Conservation (phyloP, 2,113 vertebrate species). For the Strigops habroptila region DNA sequence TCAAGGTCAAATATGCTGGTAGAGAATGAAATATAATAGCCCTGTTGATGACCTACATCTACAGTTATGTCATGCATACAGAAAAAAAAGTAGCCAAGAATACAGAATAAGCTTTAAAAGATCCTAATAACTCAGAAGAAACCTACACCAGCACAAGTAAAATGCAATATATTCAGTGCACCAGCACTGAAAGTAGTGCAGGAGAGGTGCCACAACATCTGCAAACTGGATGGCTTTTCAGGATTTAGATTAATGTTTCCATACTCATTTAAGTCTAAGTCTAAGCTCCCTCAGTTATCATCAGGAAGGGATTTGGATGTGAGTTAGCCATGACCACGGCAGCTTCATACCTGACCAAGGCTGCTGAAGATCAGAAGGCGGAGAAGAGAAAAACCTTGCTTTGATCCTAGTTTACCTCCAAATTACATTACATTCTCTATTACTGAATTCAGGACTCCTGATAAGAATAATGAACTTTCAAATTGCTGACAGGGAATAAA, state of each 20-base stretch:
- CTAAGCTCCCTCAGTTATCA: background rate
- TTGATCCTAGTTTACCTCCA: background rate
- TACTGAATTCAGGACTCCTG: background rate
- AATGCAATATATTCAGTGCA: background rate
- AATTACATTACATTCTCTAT: background rate
- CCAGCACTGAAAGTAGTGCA: background rate
- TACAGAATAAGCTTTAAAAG: background rate
- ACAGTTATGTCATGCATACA: background rate
- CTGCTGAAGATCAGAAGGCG: constrained; percentile 2
- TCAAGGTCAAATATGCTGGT: background rate
- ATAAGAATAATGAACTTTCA: background rate
- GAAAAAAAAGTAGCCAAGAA: background rate
- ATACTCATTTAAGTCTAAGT: background rate
- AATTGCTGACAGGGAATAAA: background rate
- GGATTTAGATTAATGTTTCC: background rate
- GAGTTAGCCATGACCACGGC: background rate
- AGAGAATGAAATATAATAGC: background rate
- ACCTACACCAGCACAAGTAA: accelerated
- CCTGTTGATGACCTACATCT: background rate
- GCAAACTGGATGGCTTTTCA: background rate
- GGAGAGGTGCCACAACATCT: background rate
- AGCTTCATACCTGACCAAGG: background rate
- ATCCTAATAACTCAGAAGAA: background rate
- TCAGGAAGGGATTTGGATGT: background rate
- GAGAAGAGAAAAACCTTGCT: constrained; percentile 4